Conservation (phyloP, 2,888 invertebrate species). For the Kuschelorhynchus macadamiae region DNA sequence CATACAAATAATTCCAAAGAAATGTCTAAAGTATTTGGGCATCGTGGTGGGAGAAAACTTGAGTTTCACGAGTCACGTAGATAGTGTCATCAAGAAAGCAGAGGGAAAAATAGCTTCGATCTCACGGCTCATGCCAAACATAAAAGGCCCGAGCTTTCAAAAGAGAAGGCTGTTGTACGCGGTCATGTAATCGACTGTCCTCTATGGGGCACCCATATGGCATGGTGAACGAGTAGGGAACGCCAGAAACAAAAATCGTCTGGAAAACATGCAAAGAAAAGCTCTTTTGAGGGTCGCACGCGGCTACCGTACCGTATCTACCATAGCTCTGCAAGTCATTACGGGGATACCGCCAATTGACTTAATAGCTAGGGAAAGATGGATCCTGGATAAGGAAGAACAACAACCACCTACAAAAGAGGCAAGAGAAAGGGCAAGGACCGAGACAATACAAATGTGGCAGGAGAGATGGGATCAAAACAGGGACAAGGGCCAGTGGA, state of each 20-base stretch:
- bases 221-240: too few species aligned
- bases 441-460: background rate
- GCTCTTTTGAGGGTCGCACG: conserved; percentile 17
- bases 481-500: conserved; percentile 4
- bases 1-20: background rate
- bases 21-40: conserved; percentile 34
- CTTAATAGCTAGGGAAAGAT: too few species aligned
- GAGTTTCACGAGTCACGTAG: conserved; percentile 18
- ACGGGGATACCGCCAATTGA: conserved; percentile 36
- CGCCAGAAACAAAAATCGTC: too few species aligned
- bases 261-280: conserved; percentile 17
- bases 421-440: background rate
- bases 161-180: background rate
- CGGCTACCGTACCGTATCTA: conserved; percentile 38
- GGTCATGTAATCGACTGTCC: background rate
- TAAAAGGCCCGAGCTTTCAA: background rate
- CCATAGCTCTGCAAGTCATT: conserved; percentile 33
- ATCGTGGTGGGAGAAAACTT: conserved; percentile 11
- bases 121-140: background rate
- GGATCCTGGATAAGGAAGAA: too few species aligned
- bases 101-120: conserved; percentile 6
- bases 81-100: conserved; percentile 16
- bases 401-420: background rate
- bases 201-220: conserved; percentile 47
- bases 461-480: background rate